Evolutionary conservation across 1,140 invertebrate genomes (phyloP).

Genomic region (Psilanteris sp.): DNA sequence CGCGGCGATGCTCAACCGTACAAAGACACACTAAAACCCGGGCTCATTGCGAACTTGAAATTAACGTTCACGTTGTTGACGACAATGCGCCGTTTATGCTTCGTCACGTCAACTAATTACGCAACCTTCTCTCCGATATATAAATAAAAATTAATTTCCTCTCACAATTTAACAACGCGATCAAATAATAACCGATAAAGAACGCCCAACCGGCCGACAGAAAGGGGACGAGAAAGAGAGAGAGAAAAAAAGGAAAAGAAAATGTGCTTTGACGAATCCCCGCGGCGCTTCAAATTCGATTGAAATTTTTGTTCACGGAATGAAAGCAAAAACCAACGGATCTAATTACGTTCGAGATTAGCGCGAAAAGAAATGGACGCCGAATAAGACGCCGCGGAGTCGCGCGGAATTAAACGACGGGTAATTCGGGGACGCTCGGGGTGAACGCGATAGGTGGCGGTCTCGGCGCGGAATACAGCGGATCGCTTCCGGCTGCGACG

Average conservation of each 20-base stretch:
- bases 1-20: slow-evolving; percentile 16
- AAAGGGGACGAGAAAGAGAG: too few relatives aligned
- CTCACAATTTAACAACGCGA: neutral
- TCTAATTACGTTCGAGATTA: slow-evolving; percentile 48
- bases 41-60: slow-evolving; percentile 31
- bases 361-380: slow-evolving; percentile 46
- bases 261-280: slow-evolving; percentile 20
- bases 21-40: slow-evolving; percentile 33
- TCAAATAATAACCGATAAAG: slow-evolving; percentile 13
- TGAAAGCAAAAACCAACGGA: slow-evolving; percentile 44
- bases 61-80: slow-evolving; percentile 24
- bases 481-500: slow-evolving; percentile 35
- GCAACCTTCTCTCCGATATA: neutral
- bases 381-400: slow-evolving; percentile 54
- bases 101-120: neutral
- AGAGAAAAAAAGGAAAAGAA: too few relatives aligned
- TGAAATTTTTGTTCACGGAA: slow-evolving; percentile 34
- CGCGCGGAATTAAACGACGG: too few relatives aligned
- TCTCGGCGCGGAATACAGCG: too few relatives aligned
- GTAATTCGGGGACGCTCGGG: too few relatives aligned
- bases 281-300: slow-evolving; percentile 35
- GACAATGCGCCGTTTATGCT: slow-evolving; percentile 1
- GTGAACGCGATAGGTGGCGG: too few relatives aligned
- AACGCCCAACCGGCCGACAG: neutral
- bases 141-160: neutral